A percentile compares a stretch with the other conserved stretches of the same genome.
Conservation (phyloP, 2,797 vertebrate genomes). For the Mormyrops attenuatus region DNA sequence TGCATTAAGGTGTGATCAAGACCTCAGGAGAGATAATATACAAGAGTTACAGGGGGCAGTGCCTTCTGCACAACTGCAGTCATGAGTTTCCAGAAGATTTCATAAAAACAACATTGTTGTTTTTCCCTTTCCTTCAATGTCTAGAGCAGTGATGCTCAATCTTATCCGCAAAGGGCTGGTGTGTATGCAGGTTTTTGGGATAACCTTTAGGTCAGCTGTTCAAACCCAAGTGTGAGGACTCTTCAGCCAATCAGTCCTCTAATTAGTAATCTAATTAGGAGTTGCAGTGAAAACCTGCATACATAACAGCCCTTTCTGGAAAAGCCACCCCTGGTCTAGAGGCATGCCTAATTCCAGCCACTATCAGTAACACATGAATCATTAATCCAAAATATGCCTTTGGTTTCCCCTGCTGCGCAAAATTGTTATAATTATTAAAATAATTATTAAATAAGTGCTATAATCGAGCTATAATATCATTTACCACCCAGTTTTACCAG, state of each 20-base stretch:
- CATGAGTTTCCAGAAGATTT: neutral
- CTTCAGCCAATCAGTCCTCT: no score
- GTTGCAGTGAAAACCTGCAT: neutral
- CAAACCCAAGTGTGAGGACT: no score
- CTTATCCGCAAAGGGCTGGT: neutral
- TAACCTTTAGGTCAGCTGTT: no score
- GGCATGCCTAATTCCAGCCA: neutral
- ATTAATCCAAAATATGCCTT: neutral
- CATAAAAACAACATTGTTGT: neutral
- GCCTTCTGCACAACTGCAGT: neutral
- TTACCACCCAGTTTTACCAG: conserved; percentile 8
- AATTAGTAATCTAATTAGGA: no score
- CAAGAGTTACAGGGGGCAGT: neutral
- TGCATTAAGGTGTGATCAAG: neutral
- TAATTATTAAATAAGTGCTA: neutral
- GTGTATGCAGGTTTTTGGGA: no score
- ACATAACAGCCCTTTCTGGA: neutral
- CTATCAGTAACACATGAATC: neutral
- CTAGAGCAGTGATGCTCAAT: neutral
- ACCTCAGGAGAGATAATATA: neutral
- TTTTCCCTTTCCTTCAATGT: neutral
- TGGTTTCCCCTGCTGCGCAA: neutral
- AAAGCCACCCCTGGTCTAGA: neutral
- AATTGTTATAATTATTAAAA: no score
- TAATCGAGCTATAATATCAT: neutral